A percentile compares a stretch with the other conserved stretches of the same genome.
phyloP scores from a whole-genome alignment of 2,888 invertebrate genomes.

The Chaitophorus viminalis region DNA sequence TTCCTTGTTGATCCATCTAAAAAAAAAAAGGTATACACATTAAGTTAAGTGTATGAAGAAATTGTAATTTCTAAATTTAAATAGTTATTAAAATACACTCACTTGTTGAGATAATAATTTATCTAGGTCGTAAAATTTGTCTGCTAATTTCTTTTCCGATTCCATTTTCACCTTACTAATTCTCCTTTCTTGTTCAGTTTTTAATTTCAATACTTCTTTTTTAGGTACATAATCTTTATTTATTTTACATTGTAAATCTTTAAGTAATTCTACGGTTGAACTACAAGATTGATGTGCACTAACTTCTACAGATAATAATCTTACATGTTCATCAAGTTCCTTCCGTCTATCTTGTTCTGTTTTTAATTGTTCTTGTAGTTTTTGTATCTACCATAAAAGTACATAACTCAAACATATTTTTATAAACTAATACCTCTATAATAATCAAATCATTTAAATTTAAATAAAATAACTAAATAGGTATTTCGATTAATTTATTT shows the following conservation, averaged over 20 bases:
- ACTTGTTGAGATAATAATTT: slow-evolving; percentile 59
- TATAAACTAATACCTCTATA: too few relatives aligned
- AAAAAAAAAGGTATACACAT: not conserved
- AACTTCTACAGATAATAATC: slow-evolving; percentile 32
- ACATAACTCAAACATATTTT: not conserved
- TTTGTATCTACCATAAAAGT: slow-evolving; percentile 33
- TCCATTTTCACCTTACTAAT: slow-evolving; percentile 56
- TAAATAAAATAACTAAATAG: not conserved
- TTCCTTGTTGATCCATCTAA: slow-evolving; percentile 65
- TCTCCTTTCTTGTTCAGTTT: slow-evolving; percentile 59
- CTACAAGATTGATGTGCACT: slow-evolving; percentile 43
- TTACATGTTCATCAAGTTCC: slow-evolving; percentile 51
- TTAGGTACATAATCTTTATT: slow-evolving; percentile 50
- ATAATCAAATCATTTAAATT: not conserved
- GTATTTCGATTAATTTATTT: not conserved
- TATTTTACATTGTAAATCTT: slow-evolving; percentile 49
- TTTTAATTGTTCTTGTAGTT: slow-evolving; percentile 42
- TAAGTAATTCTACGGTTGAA: slow-evolving; percentile 38
- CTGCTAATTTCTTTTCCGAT: slow-evolving; percentile 57
- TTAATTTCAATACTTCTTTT: slow-evolving; percentile 55
- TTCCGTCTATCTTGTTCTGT: slow-evolving; percentile 40
- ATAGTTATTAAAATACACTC: not conserved
- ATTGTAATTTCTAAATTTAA: not conserved
- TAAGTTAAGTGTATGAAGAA: not conserved
- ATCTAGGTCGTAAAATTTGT: slow-evolving; percentile 53